Evolutionary conservation across 2,113 vertebrate species (phyloP), one percentile per base, ranked within the genome.

Genomic region (Alethe castanea): DNA sequence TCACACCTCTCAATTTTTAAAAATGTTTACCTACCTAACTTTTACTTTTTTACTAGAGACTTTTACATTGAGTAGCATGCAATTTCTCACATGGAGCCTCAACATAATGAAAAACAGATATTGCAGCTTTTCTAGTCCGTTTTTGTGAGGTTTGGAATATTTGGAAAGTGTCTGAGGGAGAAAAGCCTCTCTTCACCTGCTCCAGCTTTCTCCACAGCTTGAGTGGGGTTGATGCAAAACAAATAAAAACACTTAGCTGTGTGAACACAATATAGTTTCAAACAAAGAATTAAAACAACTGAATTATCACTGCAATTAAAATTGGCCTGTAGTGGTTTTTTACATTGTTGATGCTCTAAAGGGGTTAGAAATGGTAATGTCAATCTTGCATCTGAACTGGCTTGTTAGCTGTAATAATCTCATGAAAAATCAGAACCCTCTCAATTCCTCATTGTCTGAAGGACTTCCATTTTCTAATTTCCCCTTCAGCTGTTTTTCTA

Each of bases 401-500:
- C 16, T 76, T 69, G 56, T 90, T 89, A 82, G 35, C 22, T 2
- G 3, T 72, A 69, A 50, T 74, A 90, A 92, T 90, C 56, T 93
- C 60, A 4, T 38, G 23, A 81, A 89, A 81, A 56, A 90, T 90
- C 88, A 88, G 59, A 93, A 81, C 56, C 33, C 22, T 86, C 81
- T 89, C 56, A 70, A 36, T 85, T 92, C 57, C 36, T 94, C 70
- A 40, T 83, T 31, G 0, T 90, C 60, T 78, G 18, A 38, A 67
- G 45, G 56, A 90, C n/a, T 83, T 94, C 81, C 12, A 79, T 96
- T 96, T 93, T 93, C 74, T 93, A 26, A 86, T 83, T 92, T 96
- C 44, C 62, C 84, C 60, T 84, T 86, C 80, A 96, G 60, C 48
- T 93, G 38, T 77, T 95, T 61, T 73, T 91, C 70, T 81, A 12